Base-by-base conservation (phyloP, 2,113 vertebrate genomes). In the Odocoileus hemionus region DNA sequence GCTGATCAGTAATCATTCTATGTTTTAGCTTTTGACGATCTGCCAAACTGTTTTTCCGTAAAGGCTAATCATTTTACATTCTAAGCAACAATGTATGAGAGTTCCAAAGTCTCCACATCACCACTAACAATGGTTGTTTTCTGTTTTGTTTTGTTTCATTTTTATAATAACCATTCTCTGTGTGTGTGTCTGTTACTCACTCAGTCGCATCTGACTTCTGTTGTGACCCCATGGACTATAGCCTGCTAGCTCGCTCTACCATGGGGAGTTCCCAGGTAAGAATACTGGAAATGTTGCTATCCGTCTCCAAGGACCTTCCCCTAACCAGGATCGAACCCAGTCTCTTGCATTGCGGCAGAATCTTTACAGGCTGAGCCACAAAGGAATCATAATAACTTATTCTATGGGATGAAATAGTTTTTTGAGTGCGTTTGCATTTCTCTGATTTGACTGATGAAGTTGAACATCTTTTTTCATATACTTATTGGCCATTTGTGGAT, bases 191-290 rank as follows among this genome's bases (percentile, higher is more conserved):
- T n/a, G n/a, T n/a, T n/a, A n/a, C n/a, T n/a, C n/a, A n/a, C n/a
- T n/a, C n/a, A n/a, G 61, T n/a, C 7, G 0, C 30, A 17, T 64
- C 33, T 0, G 4, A 64, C 33, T n/a, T 64, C 15, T 64, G n/a
- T 64, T 9, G 61, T 64, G 33, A 64, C 15, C 16, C 7, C 61
- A 64, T n/a, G 33, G 61, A 64, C 33, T n/a, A 7, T n/a, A n/a
- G 30, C 61, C 33, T 64, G 61, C 61, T 9, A 64, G 15, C 15
- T 64, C 61, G n/a, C 61, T 33, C 28, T 64, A n/a, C 60, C 30
- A 33, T 61, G n/a, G 60, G 30, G 30, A 16, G 17, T 64, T n/a
- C 33, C 61, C 61, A 64, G 33, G 61, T 64, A 64, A 64, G 61
- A 64, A n/a, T n/a, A 64, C 7, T n/a, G 28, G 61, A n/a, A 64